These are phyloP conservation scores for Pavo muticus DNA, from an alignment of 2,113 vertebrate genomes.

Conservation along the genomic window DNA sequence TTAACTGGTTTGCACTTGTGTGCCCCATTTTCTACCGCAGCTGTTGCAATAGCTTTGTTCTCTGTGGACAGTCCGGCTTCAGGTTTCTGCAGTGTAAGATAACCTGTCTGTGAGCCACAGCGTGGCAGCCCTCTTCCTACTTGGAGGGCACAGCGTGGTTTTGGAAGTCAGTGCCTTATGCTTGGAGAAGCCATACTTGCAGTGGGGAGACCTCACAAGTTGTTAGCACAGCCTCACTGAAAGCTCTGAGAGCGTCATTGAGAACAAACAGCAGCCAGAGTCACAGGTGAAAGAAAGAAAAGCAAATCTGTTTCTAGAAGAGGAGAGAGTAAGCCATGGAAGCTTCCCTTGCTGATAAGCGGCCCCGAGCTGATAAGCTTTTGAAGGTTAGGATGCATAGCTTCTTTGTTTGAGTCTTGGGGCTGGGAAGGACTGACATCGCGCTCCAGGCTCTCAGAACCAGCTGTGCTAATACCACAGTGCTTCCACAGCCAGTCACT, in stretches of 20 bases:
- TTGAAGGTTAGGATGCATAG: neutral
- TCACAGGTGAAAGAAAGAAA: neutral
- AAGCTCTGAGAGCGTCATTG: neutral
- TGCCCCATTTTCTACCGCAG: conserved; percentile 27
- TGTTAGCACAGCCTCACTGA: neutral
- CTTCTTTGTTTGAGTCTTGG: neutral
- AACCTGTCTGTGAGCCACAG: neutral
- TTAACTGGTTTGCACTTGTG: conserved; percentile 23
- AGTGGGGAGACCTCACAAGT: neutral
- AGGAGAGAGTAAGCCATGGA: neutral
- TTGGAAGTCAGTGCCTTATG: neutral
- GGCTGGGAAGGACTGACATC: neutral
- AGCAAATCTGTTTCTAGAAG: neutral
- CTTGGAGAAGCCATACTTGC: neutral
- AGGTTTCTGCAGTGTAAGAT: neutral
- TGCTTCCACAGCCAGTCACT: neutral
- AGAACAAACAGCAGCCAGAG: neutral
- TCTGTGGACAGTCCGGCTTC: neutral
- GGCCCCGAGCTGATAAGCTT: neutral
- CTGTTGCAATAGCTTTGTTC: conserved; percentile 17
- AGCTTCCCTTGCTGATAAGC: neutral
- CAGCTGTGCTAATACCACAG: neutral
- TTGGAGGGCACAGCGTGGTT: neutral
- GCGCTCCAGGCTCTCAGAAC: neutral
- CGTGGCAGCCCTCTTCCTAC: neutral